Percentiles rank a stretch among this genome's conserved stretches.
Evolutionary conservation across 2,888 invertebrate genomes (phyloP).

Genomic region (Tricholauxania praeusta): DNA sequence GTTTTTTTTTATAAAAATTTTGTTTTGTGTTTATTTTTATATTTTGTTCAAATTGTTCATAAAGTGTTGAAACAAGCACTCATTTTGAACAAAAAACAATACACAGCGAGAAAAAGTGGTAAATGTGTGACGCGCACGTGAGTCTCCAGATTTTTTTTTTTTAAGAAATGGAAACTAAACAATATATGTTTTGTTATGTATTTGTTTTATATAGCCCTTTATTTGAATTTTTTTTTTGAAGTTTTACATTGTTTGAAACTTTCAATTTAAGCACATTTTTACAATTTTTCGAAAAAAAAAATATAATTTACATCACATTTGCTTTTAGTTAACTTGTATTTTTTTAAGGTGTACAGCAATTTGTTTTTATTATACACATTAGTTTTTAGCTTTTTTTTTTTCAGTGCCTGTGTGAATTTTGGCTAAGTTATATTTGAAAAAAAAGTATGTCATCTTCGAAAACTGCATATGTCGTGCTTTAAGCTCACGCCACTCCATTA

Average conservation of each 20-base stretch:
- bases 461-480: too few relatives aligned
- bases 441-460: too few relatives aligned
- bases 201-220: constrained; percentile 15
- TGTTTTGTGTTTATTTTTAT: constrained; percentile 1
- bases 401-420: too few relatives aligned
- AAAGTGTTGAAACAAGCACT: background rate
- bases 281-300: background rate
- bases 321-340: constrained; percentile 28
- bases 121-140: constrained; percentile 62
- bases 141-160: constrained; percentile 59
- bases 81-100: background rate
- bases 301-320: constrained; percentile 31
- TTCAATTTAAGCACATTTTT: background rate
- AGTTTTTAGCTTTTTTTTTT: background rate
- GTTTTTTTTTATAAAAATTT: background rate
- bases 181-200: background rate
- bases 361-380: constrained; percentile 8
- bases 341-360: constrained; percentile 26
- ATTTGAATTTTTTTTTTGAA: constrained; percentile 24
- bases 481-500: too few relatives aligned
- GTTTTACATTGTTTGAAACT: constrained; percentile 2
- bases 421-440: too few relatives aligned
- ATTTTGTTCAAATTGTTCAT: background rate
- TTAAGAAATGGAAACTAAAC: background rate
- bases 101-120: constrained; percentile 50